Percentiles rank a stretch among this genome's conserved stretches.
These are phyloP conservation scores for Rhagophthalmus giganteus DNA, from an alignment of 2,888 invertebrate genomes.

Conservation along the genomic window DNA sequence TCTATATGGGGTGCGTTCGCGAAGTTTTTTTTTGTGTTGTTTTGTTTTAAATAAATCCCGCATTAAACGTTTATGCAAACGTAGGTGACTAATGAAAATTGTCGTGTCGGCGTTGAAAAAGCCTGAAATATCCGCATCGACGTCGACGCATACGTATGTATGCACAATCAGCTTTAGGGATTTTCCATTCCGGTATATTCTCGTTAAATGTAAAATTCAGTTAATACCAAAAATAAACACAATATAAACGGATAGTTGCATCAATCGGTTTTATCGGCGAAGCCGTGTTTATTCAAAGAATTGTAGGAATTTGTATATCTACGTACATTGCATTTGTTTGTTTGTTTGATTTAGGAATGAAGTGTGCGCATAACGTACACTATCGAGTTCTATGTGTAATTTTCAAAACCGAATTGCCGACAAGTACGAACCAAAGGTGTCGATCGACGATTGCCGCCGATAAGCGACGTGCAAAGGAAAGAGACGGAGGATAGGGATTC, in stretches of 20 bases:
- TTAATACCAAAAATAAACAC: constrained; percentile 15
- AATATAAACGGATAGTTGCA: constrained; percentile 14
- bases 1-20: too few species aligned
- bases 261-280: constrained; percentile 15
- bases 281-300: constrained; percentile 6
- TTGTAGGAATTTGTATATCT: constrained; percentile 10
- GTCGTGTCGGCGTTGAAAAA: too few species aligned
- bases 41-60: too few species aligned
- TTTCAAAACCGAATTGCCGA: background rate
- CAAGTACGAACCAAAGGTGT: background rate
- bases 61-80: too few species aligned
- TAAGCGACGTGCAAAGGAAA: background rate
- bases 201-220: constrained; percentile 10
- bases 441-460: background rate
- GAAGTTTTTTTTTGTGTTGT: too few species aligned
- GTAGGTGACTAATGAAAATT: too few species aligned
- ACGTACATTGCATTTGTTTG: constrained; percentile 5
- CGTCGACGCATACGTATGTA: too few species aligned
- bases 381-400: background rate
- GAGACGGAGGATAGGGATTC: background rate
- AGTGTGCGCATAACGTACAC: constrained; percentile 8
- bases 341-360: constrained; percentile 12
- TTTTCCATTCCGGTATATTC: background rate
- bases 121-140: too few species aligned
- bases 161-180: background rate